Evolutionary conservation across 1,140 invertebrate genomes (phyloP).

Genomic region (Trissolcus basalis): DNA sequence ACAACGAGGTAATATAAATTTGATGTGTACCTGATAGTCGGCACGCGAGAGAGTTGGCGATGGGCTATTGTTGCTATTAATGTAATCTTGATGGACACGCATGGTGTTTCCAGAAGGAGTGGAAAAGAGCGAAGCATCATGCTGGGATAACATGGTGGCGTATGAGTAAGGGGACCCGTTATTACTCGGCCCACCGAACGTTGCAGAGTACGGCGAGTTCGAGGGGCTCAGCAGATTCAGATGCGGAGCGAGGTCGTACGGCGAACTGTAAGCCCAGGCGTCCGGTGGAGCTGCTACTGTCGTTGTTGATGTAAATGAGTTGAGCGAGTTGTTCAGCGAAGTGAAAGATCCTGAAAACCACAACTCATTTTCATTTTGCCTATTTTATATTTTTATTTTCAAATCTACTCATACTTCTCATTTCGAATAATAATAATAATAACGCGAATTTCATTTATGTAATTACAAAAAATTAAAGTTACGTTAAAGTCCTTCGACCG

Average conservation of each 20-base stretch:
- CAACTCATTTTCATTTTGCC: background rate
- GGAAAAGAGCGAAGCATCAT: constrained; percentile 81
- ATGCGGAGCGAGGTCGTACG: constrained; percentile 84
- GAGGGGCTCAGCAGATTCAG: constrained; percentile 83
- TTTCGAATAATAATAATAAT: no score
- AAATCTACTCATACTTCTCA: no score
- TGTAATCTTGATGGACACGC: constrained; percentile 80
- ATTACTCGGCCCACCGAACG: constrained; percentile 73
- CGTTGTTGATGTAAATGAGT: constrained; percentile 80
- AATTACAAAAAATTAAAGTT: no score
- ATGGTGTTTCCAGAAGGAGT: constrained; percentile 73
- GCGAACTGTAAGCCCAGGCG: constrained; percentile 85
- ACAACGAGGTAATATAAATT: no score
- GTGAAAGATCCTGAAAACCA: constrained; percentile 78
- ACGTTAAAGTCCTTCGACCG: no score
- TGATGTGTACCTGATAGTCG: constrained; percentile 76
- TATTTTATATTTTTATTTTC: background rate
- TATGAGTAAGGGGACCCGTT: constrained; percentile 78
- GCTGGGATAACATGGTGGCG: constrained; percentile 81
- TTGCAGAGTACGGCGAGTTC: constrained; percentile 80
- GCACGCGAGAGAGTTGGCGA: constrained; percentile 77
- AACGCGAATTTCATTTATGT: no score
- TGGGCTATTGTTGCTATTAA: constrained; percentile 75
- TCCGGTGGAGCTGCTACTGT: constrained; percentile 80
- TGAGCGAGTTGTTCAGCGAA: constrained; percentile 80